Evolutionary conservation across 2,888 invertebrate species (phyloP).

Genomic region (Xestia c-nigrum): DNA sequence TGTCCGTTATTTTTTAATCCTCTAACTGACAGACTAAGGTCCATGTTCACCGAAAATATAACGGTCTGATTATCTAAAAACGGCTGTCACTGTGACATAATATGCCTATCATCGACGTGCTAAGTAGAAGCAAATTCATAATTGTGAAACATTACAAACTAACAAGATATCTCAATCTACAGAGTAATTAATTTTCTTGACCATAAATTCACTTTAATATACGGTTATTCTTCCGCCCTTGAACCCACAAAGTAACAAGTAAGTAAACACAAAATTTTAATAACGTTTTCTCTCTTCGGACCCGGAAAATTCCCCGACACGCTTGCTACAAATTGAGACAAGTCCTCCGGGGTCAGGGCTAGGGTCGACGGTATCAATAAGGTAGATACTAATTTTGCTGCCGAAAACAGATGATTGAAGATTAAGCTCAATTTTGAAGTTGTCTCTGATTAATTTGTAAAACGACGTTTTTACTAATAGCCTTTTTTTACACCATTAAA

Average conservation of each 20-base stretch:
- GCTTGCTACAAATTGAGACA: constrained; percentile 47
- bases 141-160: no score
- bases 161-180: background rate
- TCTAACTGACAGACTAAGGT: no score
- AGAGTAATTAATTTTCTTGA: background rate
- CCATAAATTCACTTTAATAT: background rate
- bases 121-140: no score
- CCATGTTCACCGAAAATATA: no score
- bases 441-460: background rate
- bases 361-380: constrained; percentile 28
- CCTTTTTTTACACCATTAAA: background rate
- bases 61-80: no score
- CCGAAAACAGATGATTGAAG: constrained; percentile 63
- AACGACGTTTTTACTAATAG: background rate
- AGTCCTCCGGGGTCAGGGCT: constrained; percentile 26
- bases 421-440: background rate
- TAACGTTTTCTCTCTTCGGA: constrained; percentile 7
- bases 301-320: constrained; percentile 42
- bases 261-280: constrained; percentile 30
- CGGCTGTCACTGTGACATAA: no score
- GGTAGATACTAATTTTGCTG: background rate
- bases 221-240: background rate
- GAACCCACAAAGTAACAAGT: background rate
- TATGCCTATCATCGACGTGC: no score
- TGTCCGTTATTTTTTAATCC: no score